phyloP scores from a whole-genome alignment of 2,888 invertebrate species.

The Ophioninae sp. region DNA sequence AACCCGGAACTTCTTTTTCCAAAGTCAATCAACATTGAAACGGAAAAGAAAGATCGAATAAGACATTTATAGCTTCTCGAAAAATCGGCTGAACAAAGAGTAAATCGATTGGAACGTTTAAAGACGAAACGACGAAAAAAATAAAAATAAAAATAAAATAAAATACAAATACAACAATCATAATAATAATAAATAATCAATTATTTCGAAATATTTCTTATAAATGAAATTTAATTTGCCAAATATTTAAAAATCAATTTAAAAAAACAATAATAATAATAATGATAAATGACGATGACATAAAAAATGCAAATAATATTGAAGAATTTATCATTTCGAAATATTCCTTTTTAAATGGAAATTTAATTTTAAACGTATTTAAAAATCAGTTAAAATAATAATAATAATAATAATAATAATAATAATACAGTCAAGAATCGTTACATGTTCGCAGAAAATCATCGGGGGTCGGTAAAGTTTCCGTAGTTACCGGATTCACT shows the following conservation, averaged over 20 bases:
- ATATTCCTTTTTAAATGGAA: too few species aligned
- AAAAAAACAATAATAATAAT: neutral
- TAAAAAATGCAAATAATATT: too few species aligned
- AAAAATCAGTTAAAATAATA: neutral
- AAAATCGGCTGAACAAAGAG: too few species aligned
- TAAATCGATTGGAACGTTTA: neutral
- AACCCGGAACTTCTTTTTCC: slow-evolving; percentile 74
- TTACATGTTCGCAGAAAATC: slow-evolving; percentile 85
- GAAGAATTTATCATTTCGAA: too few species aligned
- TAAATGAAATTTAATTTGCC: too few species aligned
- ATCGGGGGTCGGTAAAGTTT: slow-evolving; percentile 84
- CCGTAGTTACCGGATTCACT: slow-evolving; percentile 78
- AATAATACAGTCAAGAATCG: neutral
- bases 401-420: neutral
- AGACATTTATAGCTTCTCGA: neutral
- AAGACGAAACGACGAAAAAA: neutral
- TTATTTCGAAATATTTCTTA: too few species aligned
- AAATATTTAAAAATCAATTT: too few species aligned
- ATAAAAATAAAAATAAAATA: neutral
- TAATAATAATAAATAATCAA: slow-evolving; percentile 1
- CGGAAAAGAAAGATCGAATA: neutral
- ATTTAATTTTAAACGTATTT: neutral
- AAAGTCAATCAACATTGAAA: neutral
- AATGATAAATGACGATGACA: neutral
- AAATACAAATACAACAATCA: neutral